Evolutionary conservation across 2,888 invertebrate genomes (phyloP), one percentile per base, ranked within the genome.

Genomic region (Perdita meconis): DNA sequence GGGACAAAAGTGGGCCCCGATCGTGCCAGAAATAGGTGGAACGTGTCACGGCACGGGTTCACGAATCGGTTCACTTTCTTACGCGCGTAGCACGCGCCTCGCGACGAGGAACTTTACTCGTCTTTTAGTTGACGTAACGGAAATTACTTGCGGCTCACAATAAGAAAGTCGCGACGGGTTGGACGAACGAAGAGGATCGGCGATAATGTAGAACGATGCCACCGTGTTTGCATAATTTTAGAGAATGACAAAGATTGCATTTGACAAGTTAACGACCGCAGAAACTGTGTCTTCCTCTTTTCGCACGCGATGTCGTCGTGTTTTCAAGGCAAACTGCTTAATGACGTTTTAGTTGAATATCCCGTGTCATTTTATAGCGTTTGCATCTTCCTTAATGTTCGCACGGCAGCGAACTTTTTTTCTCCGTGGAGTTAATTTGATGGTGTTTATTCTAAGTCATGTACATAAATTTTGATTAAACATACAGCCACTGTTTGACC

Each of bases 51-150:
- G 6, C 30, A 56, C 55, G 44, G 22, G 68, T 65, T 67, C 64
- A 59, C 60, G 66, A 78, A 84, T 83, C 85, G 86, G 86, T 87
- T 90, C 89, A 90, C 90, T 90, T 90, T 90, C 90, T 63, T 86
- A 68, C 60, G 47, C 12, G 78, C 61, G 36, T 36, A 59, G 34
- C 65, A 67, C 78, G 63, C 73, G 68, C 40, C 57, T 61, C 63
- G 73, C 30, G 36, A 10, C 24, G 5, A n/a, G 10, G 36, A 65
- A 64, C 57, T 22, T 57, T 34, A 13, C 10, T 61, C 30, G 42
- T 44, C 34, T 71, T 75, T 79, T 80, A 80, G 74, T 85, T 67
- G 69, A 76, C 71, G 73, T 69, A 78, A 83, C 40, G 67, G 53
- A 72, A 59, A 82, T 74, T 66, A 63, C 44, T 38, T 0, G 26